Evolutionary conservation across 2,888 invertebrate genomes (phyloP), one percentile per base, ranked within the genome.

Genomic region (Phymatocera aterrima): DNA sequence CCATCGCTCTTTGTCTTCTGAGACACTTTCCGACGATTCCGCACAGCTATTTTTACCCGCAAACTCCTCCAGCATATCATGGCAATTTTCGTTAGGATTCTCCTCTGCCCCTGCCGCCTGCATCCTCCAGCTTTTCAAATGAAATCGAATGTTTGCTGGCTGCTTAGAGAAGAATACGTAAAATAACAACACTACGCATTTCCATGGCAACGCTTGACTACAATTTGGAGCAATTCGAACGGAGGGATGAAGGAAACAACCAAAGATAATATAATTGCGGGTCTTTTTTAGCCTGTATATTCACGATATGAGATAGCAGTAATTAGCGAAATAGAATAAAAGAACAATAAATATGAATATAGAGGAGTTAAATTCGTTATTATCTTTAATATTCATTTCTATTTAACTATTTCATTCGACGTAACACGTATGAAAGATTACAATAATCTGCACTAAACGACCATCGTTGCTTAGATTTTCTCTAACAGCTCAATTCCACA

Each of bases 391-490:
- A 28, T 68, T 28, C 18, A 46, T 68, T 68, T 46, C 46, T 24
- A 68, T 68, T 24, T 37, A 10, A 15, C 24, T 46, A 68, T 28
- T 28, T n/a, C 0, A 43, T 46, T 46, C 28, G 24, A n/a, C 24
- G 12, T 12, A 46, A n/a, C n/a, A 3, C 3, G 18, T 18, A n/a
- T 54, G 8, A 0, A 72, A n/a, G 24, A 72, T 51, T 72, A 72
- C 72, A 72, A n/a, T n/a, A n/a, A 72, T 72, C 34, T 18, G 37
- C 51, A 72, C 72, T 72, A 72, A 12, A 34, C 10, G 21, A 34
- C n/a, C 34, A 72, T 48, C 51, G 34, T 48, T 51, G 43, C 18
- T 31, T 8, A 34, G 18, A 72, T 37, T 31, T 24, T 24, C 31
- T 34, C 3, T 2, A 31, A 10, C 12, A 31, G 0, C 28, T 75